Percentiles rank a stretch among this genome's conserved stretches.
These are phyloP conservation scores for Zaprionus kolodkinae DNA, from an alignment of 1,140 invertebrate genomes.

Conservation along the genomic window DNA sequence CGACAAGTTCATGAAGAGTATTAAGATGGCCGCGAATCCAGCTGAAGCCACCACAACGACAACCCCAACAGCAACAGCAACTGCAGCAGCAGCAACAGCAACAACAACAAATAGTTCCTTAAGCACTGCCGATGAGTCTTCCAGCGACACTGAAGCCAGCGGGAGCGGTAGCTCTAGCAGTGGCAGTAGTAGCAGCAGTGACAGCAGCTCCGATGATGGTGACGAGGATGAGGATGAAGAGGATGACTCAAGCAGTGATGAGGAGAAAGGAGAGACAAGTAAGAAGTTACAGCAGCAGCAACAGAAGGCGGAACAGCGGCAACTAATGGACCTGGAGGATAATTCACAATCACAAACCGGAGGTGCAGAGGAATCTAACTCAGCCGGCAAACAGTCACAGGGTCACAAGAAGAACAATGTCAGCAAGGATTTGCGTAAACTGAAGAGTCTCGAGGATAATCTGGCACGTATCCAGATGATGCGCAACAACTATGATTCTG, in stretches of 20 bases:
- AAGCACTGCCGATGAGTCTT: constrained; percentile 56
- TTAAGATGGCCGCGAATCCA: constrained; percentile 54
- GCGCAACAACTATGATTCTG: constrained; percentile 76
- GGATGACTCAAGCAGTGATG: constrained; percentile 20
- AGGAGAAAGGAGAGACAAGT: background rate
- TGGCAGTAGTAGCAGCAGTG: constrained; percentile 35
- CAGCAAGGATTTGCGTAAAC: constrained; percentile 71
- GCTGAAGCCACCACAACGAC: constrained; percentile 13
- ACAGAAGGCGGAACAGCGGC: constrained; percentile 13
- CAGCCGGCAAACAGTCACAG: constrained; percentile 27
- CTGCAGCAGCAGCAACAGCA: background rate
- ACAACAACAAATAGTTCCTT: constrained; percentile 54
- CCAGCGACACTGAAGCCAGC: constrained; percentile 44
- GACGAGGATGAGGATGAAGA: constrained; percentile 35
- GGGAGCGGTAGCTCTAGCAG: constrained; percentile 44
- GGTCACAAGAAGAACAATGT: constrained; percentile 66
- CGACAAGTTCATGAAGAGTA: constrained; percentile 80
- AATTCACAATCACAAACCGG: constrained; percentile 22
- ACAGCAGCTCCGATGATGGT: constrained; percentile 41
- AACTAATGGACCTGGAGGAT: background rate
- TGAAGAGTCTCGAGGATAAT: constrained; percentile 75
- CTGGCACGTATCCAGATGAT: constrained; percentile 79
- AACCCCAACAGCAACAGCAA: background rate
- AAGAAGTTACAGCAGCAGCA: constrained; percentile 2
- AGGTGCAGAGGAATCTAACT: background rate